phyloP scores from a whole-genome alignment of 2,888 invertebrate species.

The Shargacucullia verbasci region DNA sequence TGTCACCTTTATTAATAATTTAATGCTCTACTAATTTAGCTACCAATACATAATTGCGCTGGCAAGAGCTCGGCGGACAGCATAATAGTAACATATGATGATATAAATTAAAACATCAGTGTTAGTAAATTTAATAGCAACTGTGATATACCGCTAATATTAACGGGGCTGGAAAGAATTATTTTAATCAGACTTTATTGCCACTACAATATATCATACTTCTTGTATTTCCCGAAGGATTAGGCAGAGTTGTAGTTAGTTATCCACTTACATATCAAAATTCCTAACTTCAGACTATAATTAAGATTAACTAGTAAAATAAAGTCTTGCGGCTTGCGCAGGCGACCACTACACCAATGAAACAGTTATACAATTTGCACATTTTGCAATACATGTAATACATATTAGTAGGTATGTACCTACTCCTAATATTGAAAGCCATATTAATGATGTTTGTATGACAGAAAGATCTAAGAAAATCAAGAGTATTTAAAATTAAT shows the following conservation, averaged over 20 bases:
- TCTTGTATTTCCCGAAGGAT: no score
- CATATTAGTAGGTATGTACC: no score
- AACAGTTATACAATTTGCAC: no score
- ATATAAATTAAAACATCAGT: conserved; percentile 57
- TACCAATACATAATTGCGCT: conserved; percentile 63
- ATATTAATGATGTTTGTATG: not conserved
- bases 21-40: conserved; percentile 54
- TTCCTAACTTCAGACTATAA: no score
- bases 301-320: no score
- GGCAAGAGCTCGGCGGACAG: conserved; percentile 68
- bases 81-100: conserved; percentile 49
- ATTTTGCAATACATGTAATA: no score
- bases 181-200: conserved; percentile 35
- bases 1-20: conserved; percentile 55
- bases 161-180: conserved; percentile 30
- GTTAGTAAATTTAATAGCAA: conserved; percentile 45
- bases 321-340: no score
- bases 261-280: no score
- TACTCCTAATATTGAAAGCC: not conserved
- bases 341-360: no score
- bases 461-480: conserved; percentile 4
- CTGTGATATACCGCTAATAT: conserved; percentile 36
- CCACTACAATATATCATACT: no score
- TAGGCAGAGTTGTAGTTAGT: no score
- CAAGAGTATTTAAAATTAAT: conserved; percentile 11